Percentiles rank a stretch among this genome's conserved stretches.
phyloP scores from a whole-genome alignment of 2,113 vertebrate genomes.

The Hippocampus comes region DNA sequence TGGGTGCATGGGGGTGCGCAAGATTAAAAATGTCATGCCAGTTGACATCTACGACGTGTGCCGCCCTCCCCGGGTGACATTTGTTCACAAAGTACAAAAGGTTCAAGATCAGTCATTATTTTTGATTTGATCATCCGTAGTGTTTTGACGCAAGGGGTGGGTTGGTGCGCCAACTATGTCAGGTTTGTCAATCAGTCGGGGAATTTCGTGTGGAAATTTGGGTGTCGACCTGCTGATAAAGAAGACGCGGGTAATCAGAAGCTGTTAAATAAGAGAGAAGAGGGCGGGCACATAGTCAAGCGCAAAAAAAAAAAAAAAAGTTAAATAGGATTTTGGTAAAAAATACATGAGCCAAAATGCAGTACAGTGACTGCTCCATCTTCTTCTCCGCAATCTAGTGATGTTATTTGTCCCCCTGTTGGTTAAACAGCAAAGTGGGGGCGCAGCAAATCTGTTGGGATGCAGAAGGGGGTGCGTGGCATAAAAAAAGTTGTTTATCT shows the following conservation, averaged over 20 bases:
- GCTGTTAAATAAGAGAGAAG: not conserved
- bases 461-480: not conserved
- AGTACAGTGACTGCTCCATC: not conserved
- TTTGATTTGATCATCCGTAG: too few species aligned
- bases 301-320: not conserved
- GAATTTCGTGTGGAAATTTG: not conserved
- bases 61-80: too few species aligned
- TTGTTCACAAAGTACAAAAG: too few species aligned
- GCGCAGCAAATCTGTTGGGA: not conserved
- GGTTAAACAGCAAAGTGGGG: not conserved
- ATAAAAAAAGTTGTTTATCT: not conserved
- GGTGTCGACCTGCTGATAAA: not conserved
- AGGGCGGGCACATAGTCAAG: not conserved
- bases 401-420: too few species aligned
- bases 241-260: not conserved
- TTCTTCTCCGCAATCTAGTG: not conserved
- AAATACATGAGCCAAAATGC: not conserved
- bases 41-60: too few species aligned
- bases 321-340: not conserved
- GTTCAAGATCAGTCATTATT: too few species aligned
- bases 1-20: not conserved
- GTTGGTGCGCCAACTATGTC: not conserved
- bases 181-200: not conserved
- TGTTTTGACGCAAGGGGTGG: too few species aligned
- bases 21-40: not conserved